These are phyloP conservation scores for Phrynosoma platyrhinos DNA, from an alignment of 2,113 vertebrate genomes.

Conservation along the genomic window DNA sequence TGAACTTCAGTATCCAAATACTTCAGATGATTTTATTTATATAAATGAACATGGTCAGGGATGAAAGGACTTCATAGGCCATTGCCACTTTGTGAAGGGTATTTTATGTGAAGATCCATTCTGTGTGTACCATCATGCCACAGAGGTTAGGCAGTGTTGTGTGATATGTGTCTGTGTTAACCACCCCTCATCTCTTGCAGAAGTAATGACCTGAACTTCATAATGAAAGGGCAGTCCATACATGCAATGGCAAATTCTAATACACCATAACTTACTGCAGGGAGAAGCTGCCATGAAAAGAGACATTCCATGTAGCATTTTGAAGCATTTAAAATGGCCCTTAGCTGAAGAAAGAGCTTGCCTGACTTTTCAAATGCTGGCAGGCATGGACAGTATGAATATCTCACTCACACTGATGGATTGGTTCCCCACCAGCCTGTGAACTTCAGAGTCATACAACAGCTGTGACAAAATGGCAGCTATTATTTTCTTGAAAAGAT, in stretches of 20 bases:
- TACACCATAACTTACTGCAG: not conserved
- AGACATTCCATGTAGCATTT: not conserved
- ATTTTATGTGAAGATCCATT: too few relatives aligned
- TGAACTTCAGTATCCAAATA: not conserved
- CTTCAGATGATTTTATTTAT: not conserved
- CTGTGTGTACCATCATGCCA: too few relatives aligned
- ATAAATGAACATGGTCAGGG: not conserved
- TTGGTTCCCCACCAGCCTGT: not conserved
- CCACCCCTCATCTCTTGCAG: not conserved
- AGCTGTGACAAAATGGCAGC: not conserved
- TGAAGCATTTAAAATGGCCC: not conserved
- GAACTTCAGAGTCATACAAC: not conserved
- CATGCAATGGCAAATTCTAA: not conserved
- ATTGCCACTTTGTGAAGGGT: not conserved
- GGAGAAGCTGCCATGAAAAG: not conserved
- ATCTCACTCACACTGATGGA: not conserved
- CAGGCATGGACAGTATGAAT: not conserved
- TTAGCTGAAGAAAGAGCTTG: not conserved
- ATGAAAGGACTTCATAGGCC: not conserved
- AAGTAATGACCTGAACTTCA: not conserved
- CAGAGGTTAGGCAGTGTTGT: too few relatives aligned
- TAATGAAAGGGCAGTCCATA: not conserved
- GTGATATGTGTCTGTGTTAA: not conserved
- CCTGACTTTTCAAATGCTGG: not conserved
- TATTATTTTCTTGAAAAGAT: too few relatives aligned